Percentiles rank a stretch among this genome's conserved stretches.
Evolutionary conservation across 2,113 vertebrate genomes (phyloP).

Genomic region (Bucco capensis): DNA sequence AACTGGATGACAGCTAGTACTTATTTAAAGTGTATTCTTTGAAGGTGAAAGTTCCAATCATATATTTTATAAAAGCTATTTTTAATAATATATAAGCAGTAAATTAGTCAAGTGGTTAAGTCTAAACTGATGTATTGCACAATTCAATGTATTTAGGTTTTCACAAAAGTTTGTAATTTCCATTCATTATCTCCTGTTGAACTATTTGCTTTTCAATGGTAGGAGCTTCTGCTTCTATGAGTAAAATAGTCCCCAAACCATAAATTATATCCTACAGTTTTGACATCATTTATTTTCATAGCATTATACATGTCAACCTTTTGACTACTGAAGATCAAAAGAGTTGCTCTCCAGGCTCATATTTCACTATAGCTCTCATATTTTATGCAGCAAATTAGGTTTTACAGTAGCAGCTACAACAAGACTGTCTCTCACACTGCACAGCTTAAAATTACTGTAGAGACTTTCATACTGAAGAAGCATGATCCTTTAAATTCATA

Average conservation of each 20-base stretch:
- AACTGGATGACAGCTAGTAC: neutral
- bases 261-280: slow-evolving; percentile 69
- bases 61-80: neutral
- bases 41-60: neutral
- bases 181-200: slow-evolving; percentile 12
- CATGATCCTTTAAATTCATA: neutral
- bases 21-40: neutral
- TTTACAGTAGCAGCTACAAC: slow-evolving; percentile 36
- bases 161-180: neutral
- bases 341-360: slow-evolving; percentile 67
- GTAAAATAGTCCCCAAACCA: slow-evolving; percentile 42
- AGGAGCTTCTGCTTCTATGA: slow-evolving; percentile 39
- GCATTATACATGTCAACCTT: slow-evolving; percentile 72
- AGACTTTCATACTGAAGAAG: neutral
- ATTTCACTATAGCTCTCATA: slow-evolving; percentile 63
- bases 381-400: slow-evolving; percentile 62
- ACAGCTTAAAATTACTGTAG: neutral
- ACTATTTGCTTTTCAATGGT: neutral
- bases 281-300: slow-evolving; percentile 75
- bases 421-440: neutral
- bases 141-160: neutral
- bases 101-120: neutral
- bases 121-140: neutral
- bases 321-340: slow-evolving; percentile 74
- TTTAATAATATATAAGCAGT: neutral